Base-by-base conservation (phyloP, 2,113 vertebrate genomes). In the Trachemys scripta region DNA sequence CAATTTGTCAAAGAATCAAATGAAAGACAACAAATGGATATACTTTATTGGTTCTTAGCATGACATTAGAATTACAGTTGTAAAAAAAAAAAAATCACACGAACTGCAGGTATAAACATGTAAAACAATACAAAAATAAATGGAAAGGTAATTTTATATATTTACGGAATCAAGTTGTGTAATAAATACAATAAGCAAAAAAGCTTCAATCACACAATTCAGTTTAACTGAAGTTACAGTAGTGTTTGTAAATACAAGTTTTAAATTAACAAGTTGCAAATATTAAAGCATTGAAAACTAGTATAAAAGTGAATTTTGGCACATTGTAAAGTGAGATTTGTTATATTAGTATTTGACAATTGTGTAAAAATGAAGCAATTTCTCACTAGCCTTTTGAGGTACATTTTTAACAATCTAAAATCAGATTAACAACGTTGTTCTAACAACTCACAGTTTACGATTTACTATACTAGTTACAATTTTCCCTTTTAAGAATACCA, bases 211-310 rank as follows among this genome's bases (percentile, higher is more conserved):
- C 99, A 99, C 99, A 98, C 98, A 95, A 96, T 98, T 98, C 98
- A 98, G 98, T 98, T 98, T 98, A 98, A 99, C 99, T 99, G 97
- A 99, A 99, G 99, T 99, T 99, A 99, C 99, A 99, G 99, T 98
- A 99, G 99, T 98, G 97, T 99, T 98, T 98, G 99, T 99, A 98
- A 99, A 99, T 98, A 98, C 94, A 98, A 96, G 69, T 90, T 98
- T 98, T 90, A 97, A 97, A 97, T 98, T 98, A 96, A 88, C 80
- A 87, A 94, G 87, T 98, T 98, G 97, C 97, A 98, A 98, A 97
- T 97, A 97, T 98, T 98, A 98, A 99, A 98, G 98, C 97, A 95
- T 96, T 96, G 98, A 97, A 97, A 98, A 98, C 98, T 98, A 98
- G 98, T 98, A 98, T 96, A 95, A 98, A 98, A 98, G 97, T 98